A percentile compares a stretch with the other conserved stretches of the same genome.
phyloP scores from a whole-genome alignment of 2,888 invertebrate species.

The Nomada hirtipes region DNA sequence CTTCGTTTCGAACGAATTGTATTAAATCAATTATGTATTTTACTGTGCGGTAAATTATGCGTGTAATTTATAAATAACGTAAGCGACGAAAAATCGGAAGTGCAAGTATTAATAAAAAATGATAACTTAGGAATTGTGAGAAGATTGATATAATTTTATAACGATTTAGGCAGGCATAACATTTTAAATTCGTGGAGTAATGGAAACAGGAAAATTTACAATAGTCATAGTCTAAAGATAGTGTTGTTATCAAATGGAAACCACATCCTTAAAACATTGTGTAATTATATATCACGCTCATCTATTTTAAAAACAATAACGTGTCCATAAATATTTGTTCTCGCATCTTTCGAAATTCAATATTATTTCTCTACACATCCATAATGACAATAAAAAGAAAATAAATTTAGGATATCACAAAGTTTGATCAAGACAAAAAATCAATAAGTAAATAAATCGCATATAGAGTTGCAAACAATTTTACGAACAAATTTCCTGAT shows the following conservation, averaged over 20 bases:
- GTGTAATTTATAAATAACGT: background rate
- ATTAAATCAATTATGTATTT: background rate
- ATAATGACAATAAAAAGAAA: background rate
- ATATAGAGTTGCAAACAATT: background rate
- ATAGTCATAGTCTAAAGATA: too few species aligned
- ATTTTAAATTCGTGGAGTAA: too few species aligned
- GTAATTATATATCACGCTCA: background rate
- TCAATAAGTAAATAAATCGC: background rate
- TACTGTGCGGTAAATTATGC: too few species aligned
- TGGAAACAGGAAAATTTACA: too few species aligned
- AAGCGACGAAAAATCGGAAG: background rate
- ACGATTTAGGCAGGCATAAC: too few species aligned
- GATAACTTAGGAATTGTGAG: too few species aligned
- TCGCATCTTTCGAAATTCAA: background rate
- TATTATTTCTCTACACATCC: background rate
- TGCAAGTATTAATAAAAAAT: too few species aligned
- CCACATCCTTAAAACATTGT: background rate
- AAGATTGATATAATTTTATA: too few species aligned
- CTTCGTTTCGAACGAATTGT: slow-evolving; percentile 8
- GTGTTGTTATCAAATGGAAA: too few species aligned
- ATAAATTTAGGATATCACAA: background rate
- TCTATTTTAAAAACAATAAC: background rate
- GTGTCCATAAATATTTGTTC: background rate
- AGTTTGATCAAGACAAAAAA: background rate
- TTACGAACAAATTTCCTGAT: background rate